Percentiles rank a stretch among this genome's conserved stretches.
Conservation (phyloP, 2,113 vertebrate genomes). For the Isurus oxyrinchus region DNA sequence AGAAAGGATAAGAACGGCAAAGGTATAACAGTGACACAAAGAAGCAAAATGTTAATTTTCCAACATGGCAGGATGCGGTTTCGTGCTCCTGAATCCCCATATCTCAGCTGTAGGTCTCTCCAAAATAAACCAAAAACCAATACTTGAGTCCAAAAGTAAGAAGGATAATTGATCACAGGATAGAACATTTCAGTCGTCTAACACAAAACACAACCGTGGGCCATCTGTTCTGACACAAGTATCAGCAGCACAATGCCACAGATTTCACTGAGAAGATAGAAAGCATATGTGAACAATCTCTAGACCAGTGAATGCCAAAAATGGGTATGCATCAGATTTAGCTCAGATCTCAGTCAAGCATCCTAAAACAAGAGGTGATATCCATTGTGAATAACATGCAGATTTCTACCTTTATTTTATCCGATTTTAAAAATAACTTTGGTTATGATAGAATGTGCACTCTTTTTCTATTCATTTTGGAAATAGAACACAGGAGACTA, state of each 20-base stretch:
- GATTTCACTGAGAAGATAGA: constrained; percentile 1
- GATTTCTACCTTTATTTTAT: background rate
- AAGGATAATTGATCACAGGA: constrained; percentile 23
- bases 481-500: background rate
- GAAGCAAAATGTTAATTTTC: background rate
- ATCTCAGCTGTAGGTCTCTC: background rate
- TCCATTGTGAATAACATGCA: background rate
- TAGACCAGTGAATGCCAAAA: background rate
- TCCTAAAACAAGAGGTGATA: background rate
- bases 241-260: constrained; percentile 14
- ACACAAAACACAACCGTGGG: background rate
- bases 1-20: background rate
- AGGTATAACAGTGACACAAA: background rate
- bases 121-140: background rate
- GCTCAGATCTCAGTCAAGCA: background rate
- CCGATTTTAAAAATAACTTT: background rate
- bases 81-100: background rate
- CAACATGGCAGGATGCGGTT: background rate
- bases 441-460: background rate
- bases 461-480: background rate
- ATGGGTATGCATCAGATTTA: background rate
- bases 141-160: background rate
- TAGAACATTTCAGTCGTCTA: background rate
- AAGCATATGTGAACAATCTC: constrained; percentile 18
- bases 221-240: constrained; percentile 2